phyloP scores from a whole-genome alignment of 1,140 invertebrate genomes.

The Euura saliciscinereae region DNA sequence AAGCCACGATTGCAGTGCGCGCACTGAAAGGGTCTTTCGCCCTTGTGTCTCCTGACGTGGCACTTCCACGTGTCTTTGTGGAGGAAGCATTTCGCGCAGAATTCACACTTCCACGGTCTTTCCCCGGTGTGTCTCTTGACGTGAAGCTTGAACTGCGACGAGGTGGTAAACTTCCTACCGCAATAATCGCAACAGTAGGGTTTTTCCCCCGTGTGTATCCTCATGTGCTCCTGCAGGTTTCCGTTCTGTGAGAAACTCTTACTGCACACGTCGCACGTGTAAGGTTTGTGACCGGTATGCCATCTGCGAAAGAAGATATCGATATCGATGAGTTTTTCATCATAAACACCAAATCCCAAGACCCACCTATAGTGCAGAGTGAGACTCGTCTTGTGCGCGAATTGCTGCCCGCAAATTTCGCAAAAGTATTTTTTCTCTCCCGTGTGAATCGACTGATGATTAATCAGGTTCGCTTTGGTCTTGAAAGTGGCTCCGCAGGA shows the following conservation, averaged over 20 bases:
- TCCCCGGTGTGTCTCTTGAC: constrained; percentile 69
- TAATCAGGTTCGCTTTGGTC: constrained; percentile 72
- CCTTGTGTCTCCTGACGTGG: constrained; percentile 68
- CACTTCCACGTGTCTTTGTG: constrained; percentile 70
- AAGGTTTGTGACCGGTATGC: constrained; percentile 67
- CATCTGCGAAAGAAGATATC: constrained; percentile 38
- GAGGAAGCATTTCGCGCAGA: constrained; percentile 68
- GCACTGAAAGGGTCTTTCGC: constrained; percentile 70
- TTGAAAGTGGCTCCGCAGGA: constrained; percentile 71
- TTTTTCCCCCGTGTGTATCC: constrained; percentile 69
- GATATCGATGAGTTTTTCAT: background rate
- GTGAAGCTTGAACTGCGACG: constrained; percentile 70
- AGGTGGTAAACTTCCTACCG: constrained; percentile 73
- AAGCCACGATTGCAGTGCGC: constrained; percentile 66
- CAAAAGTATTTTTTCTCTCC: constrained; percentile 77
- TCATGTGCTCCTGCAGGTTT: constrained; percentile 66
- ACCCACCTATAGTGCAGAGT: constrained; percentile 68
- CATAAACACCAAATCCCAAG: constrained; percentile 1
- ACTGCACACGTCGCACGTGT: constrained; percentile 64
- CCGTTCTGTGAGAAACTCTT: constrained; percentile 70
- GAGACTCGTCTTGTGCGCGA: constrained; percentile 76
- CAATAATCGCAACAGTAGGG: constrained; percentile 72
- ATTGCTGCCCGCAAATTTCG: constrained; percentile 76
- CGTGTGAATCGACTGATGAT: constrained; percentile 72
- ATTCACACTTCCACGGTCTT: constrained; percentile 67